Evolutionary conservation across 2,888 invertebrate genomes (phyloP), one percentile per base, ranked within the genome.

Genomic region (Melipona bicolor): DNA sequence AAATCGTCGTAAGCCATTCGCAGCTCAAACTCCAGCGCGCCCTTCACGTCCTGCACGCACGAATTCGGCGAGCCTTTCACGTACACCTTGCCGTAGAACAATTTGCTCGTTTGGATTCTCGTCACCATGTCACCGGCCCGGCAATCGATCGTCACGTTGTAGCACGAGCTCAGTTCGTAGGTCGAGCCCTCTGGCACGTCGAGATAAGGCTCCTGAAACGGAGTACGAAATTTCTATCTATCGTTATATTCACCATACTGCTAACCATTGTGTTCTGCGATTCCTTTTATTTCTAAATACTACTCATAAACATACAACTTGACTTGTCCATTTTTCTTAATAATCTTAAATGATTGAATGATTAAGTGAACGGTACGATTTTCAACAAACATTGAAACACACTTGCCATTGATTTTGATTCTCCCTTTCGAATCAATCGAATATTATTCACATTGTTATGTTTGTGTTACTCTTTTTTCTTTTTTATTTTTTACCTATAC

Each of bases 71-170:
- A 98, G 84, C 98, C 98, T 95, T 98, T 98, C 84, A 98, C 98
- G 95, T 99, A 99, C 88, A 99, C 97, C 95, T 98, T 98, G 88
- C 98, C 98, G 94, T 98, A 98, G 95, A 98, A 98, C 81, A 98
- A 95, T 95, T 98, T 98, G 88, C 97, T 98, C 78, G 98, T 98
- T 95, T 98, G 97, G 93, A 98, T 98, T 89, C 97, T 96, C 59
- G 98, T 98, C 81, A 98, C 96, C 98, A 99, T 98, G 94, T 98
- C 98, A 76, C 98, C 97, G 50, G 98, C 96, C 78, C 98, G 97
- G 93, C 98, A 99, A 95, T 98, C 98, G 93, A 98, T 98, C 90
- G 97, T 98, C 70, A 98, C 98, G 95, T 98, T 98, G 96, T 98
- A 98, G 95, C 98, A 99, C 43, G 98, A 98, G 90, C 98, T 97